phyloP scores from a whole-genome alignment of 2,888 invertebrate genomes.

The Onthophagus sagittarius region DNA sequence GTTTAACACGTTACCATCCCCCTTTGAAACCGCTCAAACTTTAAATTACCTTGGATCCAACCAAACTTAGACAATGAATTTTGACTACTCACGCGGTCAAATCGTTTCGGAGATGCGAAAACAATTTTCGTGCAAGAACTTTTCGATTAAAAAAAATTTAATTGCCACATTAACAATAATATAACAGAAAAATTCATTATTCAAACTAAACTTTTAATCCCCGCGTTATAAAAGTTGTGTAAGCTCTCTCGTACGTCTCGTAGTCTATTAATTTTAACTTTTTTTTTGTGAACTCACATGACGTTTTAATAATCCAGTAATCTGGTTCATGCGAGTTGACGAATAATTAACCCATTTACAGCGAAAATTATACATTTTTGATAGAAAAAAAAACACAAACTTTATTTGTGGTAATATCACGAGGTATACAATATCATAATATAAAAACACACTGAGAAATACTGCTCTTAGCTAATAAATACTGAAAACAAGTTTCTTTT shows the following conservation, averaged over 20 bases:
- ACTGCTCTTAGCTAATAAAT: background rate
- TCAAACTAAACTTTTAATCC: background rate
- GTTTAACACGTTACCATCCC: background rate
- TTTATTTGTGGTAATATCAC: background rate
- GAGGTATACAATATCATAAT: background rate
- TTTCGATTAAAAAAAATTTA: slow-evolving; percentile 1
- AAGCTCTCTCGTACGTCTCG: background rate
- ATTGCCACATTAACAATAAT: background rate
- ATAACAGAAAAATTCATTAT: background rate
- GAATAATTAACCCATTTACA: background rate
- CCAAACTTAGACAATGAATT: background rate
- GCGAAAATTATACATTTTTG: no score
- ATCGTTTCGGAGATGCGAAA: background rate
- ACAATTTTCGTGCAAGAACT: background rate
- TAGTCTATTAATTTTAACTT: background rate
- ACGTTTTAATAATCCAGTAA: background rate
- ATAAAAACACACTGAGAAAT: background rate
- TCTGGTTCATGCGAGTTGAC: background rate
- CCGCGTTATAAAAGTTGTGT: background rate
- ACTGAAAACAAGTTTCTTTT: background rate
- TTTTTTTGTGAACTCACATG: background rate
- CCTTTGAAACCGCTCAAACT: background rate
- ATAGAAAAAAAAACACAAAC: background rate
- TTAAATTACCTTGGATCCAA: background rate
- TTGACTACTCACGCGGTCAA: background rate